Conservation (phyloP, 2,888 invertebrate genomes). For the Leptinotarsa juncta region DNA sequence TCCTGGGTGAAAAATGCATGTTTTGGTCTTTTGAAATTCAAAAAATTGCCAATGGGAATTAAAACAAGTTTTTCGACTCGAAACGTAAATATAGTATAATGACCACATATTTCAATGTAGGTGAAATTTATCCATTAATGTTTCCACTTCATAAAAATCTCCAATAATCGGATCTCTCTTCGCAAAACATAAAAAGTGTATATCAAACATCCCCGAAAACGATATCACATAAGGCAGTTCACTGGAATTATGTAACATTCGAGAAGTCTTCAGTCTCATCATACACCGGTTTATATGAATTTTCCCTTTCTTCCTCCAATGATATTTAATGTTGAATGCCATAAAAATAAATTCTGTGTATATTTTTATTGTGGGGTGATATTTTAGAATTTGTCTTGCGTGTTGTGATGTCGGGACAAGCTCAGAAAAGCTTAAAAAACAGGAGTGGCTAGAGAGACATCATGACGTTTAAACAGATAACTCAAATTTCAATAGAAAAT, state of each 20-base stretch:
- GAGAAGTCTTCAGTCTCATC: conserved; percentile 13
- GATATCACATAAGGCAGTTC: neutral
- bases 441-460: neutral
- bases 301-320: conserved; percentile 12
- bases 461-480: no score
- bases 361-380: conserved; percentile 14
- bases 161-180: no score
- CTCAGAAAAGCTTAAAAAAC: neutral
- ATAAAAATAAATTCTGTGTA: conserved; percentile 12
- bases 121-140: no score
- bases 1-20: no score
- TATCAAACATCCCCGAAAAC: neutral
- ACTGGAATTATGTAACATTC: neutral
- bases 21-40: no score
- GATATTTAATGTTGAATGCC: conserved; percentile 5
- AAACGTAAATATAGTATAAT: no score
- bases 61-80: no score
- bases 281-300: conserved; percentile 22
- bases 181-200: no score
- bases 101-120: no score
- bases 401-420: neutral
- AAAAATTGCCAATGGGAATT: no score
- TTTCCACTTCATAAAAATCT: no score
- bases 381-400: conserved; percentile 21
- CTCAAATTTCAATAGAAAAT: no score